Conservation (phyloP, 2,797 vertebrate species). For the Antrozous pallidus region DNA sequence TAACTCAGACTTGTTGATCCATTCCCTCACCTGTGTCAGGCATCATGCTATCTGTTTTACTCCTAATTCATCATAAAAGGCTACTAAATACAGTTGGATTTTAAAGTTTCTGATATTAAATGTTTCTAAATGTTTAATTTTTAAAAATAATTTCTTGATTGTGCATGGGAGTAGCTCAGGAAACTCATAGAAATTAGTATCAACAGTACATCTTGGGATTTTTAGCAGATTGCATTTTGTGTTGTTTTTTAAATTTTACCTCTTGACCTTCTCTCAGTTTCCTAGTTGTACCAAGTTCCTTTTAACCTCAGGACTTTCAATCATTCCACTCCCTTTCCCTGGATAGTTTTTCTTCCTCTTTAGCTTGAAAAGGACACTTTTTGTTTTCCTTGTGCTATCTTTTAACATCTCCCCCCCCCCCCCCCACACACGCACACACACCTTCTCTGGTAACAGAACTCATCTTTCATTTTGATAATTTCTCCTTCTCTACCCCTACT, state of each 20-base stretch:
- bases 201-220: conserved; percentile 81
- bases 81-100: conserved; percentile 81
- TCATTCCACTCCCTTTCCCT: background rate
- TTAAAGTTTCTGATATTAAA: conserved; percentile 83
- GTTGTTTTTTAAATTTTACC: conserved; percentile 81
- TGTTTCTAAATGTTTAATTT: conserved; percentile 88
- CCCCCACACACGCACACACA: too few relatives aligned
- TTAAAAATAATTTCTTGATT: conserved; percentile 79
- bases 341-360: background rate
- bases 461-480: background rate
- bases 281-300: background rate
- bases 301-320: background rate
- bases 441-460: background rate
- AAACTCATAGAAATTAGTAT: conserved; percentile 77
- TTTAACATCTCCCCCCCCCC: background rate
- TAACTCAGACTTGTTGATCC: background rate
- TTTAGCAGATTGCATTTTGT: conserved; percentile 85
- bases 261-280: background rate
- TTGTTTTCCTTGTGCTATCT: background rate
- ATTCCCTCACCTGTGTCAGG: too few relatives aligned
- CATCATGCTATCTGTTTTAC: too few relatives aligned
- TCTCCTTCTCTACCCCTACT: background rate
- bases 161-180: conserved; percentile 80
- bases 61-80: too few relatives aligned
- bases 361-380: background rate